Evolutionary conservation across 2,888 invertebrate genomes (phyloP).

Genomic region (Drosophila longiperda): DNA sequence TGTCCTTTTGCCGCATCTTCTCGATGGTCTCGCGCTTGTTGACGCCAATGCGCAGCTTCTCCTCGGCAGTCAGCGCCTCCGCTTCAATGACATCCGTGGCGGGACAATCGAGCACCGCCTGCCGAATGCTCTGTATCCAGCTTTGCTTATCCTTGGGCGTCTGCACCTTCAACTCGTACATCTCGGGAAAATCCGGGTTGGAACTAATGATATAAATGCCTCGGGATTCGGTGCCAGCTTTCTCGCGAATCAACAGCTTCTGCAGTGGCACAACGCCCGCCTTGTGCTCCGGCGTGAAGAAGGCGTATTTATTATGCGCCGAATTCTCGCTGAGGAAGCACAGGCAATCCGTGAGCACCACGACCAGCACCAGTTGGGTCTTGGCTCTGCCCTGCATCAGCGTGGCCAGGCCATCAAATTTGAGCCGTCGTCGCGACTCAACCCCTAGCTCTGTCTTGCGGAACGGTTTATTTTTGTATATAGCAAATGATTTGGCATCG

Average conservation of each 20-base stretch:
- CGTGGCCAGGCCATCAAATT: conserved; percentile 95
- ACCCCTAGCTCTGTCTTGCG: conserved; percentile 96
- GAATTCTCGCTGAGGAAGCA: conserved; percentile 97
- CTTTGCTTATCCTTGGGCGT: conserved; percentile 94
- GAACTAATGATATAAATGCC: conserved; percentile 97
- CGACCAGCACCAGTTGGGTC: conserved; percentile 94
- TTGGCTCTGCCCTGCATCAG: conserved; percentile 96
- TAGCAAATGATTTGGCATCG: conserved; percentile 96
- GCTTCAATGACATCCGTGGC: conserved; percentile 90
- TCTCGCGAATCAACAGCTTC: conserved; percentile 96
- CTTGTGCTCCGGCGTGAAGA: conserved; percentile 97
- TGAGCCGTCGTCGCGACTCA: conserved; percentile 92
- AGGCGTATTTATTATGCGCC: conserved; percentile 94
- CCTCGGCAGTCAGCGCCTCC: conserved; percentile 90
- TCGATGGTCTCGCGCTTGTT: conserved; percentile 87
- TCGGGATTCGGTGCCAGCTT: conserved; percentile 94
- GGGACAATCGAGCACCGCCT: conserved; percentile 93
- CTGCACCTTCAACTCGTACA: conserved; percentile 96
- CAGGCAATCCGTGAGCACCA: conserved; percentile 95
- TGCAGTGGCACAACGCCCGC: conserved; percentile 96
- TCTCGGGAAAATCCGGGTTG: conserved; percentile 96
- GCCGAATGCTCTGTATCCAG: conserved; percentile 95
- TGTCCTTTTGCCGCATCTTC: conserved; percentile 93
- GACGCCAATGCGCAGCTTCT: conserved; percentile 87
- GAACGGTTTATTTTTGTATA: conserved; percentile 93